These are phyloP conservation scores for Aegithalos caudatus DNA, from an alignment of 2,113 vertebrate species.

Conservation along the genomic window DNA sequence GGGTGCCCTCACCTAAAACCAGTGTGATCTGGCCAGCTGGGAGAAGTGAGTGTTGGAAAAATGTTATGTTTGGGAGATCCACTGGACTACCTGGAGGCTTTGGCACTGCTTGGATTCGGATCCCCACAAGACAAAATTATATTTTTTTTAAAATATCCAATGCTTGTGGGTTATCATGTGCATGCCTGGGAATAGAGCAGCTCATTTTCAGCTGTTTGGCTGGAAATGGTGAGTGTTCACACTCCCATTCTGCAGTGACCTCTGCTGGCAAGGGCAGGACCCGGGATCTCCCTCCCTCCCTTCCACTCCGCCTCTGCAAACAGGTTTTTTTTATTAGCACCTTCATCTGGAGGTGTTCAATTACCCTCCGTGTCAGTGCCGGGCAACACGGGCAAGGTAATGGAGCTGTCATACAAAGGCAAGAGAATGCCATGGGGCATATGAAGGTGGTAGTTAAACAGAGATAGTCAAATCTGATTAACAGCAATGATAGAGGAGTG, in stretches of 20 bases:
- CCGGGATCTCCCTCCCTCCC: not conserved
- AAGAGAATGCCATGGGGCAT: not conserved
- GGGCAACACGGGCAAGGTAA: not conserved
- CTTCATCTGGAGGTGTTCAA: not conserved
- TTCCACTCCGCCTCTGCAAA: not conserved
- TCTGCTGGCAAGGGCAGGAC: conserved; percentile 57
- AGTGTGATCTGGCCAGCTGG: not conserved
- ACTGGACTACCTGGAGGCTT: not conserved
- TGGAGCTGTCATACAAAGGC: not conserved
- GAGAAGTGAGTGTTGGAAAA: not conserved
- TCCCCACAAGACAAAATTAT: not conserved
- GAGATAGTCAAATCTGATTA: conserved; percentile 43
- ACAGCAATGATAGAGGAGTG: conserved; percentile 8
- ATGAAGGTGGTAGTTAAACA: conserved; percentile 29
- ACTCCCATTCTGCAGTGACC: conserved; percentile 63
- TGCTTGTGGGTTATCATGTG: not conserved
- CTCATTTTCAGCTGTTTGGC: fast-evolving
- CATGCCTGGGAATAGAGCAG: not conserved
- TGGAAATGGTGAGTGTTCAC: not conserved
- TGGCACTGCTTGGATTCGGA: not conserved
- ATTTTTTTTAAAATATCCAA: not conserved
- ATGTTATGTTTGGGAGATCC: fast-evolving
- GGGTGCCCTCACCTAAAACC: not conserved
- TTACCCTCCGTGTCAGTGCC: not conserved
- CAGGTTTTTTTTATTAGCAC: not conserved